Percentiles rank a stretch among this genome's conserved stretches.
phyloP scores from a whole-genome alignment of 2,113 vertebrate genomes.

The Clinocottus analis region DNA sequence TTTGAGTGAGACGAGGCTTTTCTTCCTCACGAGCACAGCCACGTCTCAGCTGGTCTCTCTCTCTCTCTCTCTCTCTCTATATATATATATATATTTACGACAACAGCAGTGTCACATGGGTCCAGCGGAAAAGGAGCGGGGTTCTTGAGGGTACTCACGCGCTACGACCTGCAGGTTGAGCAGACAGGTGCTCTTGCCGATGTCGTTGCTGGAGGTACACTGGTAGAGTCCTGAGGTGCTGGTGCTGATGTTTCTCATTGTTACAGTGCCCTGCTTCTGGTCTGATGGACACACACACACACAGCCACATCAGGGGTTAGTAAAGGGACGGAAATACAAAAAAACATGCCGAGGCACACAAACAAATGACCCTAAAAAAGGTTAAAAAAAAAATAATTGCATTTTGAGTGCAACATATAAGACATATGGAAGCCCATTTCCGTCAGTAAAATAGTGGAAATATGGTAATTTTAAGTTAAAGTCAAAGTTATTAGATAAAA shows the following conservation, averaged over 20 bases:
- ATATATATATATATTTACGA: too few species aligned
- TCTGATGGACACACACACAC: conserved; percentile 83
- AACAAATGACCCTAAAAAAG: not conserved
- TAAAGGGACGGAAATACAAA: conserved; percentile 11
- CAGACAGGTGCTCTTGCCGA: conserved; percentile 95
- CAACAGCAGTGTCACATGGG: not conserved
- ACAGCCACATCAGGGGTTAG: conserved; percentile 18
- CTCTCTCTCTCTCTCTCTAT: too few species aligned
- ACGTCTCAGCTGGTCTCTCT: not conserved
- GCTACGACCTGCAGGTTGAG: conserved; percentile 95
- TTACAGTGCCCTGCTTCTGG: conserved; percentile 95
- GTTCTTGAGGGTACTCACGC: conserved; percentile 86
- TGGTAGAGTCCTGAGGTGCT: conserved; percentile 95
- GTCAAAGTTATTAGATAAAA: too few species aligned
- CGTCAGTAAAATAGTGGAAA: too few species aligned
- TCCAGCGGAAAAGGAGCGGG: not conserved
- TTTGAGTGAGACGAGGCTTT: not conserved
- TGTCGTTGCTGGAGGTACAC: conserved; percentile 94
- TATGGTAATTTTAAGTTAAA: too few species aligned
- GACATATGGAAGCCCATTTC: not conserved
- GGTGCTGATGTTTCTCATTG: conserved; percentile 94
- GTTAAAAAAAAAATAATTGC: too few species aligned
- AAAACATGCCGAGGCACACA: not conserved
- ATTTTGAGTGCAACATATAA: not conserved
- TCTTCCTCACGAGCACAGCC: not conserved